Evolutionary conservation across 2,113 vertebrate genomes (phyloP), one percentile per base, ranked within the genome.

Genomic region (Anoplopoma fimbria): DNA sequence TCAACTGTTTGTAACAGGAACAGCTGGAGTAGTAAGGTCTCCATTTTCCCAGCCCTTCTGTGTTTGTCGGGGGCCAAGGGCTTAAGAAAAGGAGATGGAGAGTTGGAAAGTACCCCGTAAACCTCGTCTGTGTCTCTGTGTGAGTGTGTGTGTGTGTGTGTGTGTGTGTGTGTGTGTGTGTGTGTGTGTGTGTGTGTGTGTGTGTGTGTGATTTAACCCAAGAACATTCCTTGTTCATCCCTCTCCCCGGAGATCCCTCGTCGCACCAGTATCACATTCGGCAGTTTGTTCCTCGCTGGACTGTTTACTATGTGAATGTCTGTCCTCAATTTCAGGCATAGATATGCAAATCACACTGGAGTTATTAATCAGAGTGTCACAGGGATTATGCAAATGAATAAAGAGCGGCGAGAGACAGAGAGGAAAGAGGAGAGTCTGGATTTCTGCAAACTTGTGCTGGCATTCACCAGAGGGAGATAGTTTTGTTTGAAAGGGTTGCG

Each of bases 331-430:
- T 91, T 87, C 92, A 86, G 85, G 69, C 89, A 77, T 72, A 91
- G 86, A 93, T 93, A 93, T 93, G 91, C 91, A 94, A 93, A 94
- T 93, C 58, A 67, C 77, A 62, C 69, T 31, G 67, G 76, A 93
- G 89, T 94, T 94, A 93, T 91, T 93, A 93, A 93, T 94, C 91
- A 69, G 72, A 82, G 90, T 89, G 88, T 94, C 91, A 89, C 83
- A 88, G 87, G 88, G 92, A 94, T 94, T 94, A 94, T 94, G 93
- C 91, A 94, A 94, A 94, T 93, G 70, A 81, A n/a, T 31, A 79
- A 76, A 86, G 79, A 84, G 62, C n/a, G 36, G 63, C 13, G 51
- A 89, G 83, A 69, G 60, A 85, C 36, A 60, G 79, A 69, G 69
- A 55, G 79, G 0, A 67, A 60, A 69, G 29, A 61, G 45, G 68